phyloP scores from a whole-genome alignment of 2,113 vertebrate genomes.

The Hippocampus zosterae region DNA sequence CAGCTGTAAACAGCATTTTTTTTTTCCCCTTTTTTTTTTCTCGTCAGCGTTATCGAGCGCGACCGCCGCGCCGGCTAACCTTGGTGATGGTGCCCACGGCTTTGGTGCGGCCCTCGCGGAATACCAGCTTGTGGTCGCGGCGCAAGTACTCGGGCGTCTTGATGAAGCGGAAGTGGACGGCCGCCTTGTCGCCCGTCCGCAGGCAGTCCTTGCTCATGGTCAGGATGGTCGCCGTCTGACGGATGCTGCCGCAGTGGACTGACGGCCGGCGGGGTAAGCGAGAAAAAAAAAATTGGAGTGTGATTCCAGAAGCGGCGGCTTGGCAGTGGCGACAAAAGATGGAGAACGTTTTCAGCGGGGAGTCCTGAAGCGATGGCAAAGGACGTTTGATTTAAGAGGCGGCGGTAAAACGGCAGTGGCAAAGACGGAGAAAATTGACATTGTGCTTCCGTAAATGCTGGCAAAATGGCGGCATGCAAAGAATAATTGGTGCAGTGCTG shows the following conservation, averaged over 20 bases:
- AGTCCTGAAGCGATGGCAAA: background rate
- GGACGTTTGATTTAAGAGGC: too few relatives aligned
- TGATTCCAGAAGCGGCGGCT: background rate
- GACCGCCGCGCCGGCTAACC: constrained; percentile 60
- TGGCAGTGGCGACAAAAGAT: background rate
- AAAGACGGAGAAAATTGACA: background rate
- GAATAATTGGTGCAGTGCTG: too few relatives aligned
- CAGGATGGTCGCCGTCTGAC: constrained; percentile 95
- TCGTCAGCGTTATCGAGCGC: constrained; percentile 78
- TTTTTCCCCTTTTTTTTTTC: too few relatives aligned
- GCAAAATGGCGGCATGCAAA: too few relatives aligned
- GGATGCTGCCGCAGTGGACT: constrained; percentile 98
- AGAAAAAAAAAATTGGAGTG: background rate
- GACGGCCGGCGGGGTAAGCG: background rate
- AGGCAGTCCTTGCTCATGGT: constrained; percentile 97
- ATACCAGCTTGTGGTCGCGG: constrained; percentile 93
- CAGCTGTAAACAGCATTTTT: constrained; percentile 73
- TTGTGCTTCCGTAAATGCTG: background rate
- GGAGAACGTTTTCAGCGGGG: background rate
- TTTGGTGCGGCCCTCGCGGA: constrained; percentile 96
- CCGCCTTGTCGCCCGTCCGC: constrained; percentile 95
- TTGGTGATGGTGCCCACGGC: constrained; percentile 98
- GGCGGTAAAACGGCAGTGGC: background rate
- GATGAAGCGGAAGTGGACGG: constrained; percentile 97
- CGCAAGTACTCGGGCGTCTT: constrained; percentile 97